Conservation (phyloP, 2,113 vertebrate genomes). For the Zosterops hypoxanthus region DNA sequence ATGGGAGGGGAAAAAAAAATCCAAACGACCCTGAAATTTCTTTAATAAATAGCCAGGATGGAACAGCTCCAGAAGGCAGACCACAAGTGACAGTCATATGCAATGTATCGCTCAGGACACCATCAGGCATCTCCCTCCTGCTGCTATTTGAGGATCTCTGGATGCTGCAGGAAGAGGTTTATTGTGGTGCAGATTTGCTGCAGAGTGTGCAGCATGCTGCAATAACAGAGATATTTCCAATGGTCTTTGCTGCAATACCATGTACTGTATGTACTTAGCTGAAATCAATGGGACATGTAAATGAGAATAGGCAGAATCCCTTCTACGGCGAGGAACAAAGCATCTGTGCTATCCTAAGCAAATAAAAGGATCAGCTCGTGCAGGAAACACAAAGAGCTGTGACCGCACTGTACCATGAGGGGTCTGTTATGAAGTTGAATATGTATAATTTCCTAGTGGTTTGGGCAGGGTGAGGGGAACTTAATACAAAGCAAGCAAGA, state of each 20-base stretch:
- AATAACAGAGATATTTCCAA: slow-evolving; percentile 52
- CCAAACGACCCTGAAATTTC: neutral
- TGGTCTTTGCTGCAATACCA: slow-evolving; percentile 12
- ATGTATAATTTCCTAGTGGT: slow-evolving; percentile 7
- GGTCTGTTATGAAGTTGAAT: slow-evolving; percentile 28
- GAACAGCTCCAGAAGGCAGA: slow-evolving; percentile 19
- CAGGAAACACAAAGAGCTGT: slow-evolving; percentile 67
- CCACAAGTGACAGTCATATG: slow-evolving; percentile 23
- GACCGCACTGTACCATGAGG: slow-evolving; percentile 30
- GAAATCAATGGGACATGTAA: slow-evolving; percentile 72
- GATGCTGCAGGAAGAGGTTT: slow-evolving; percentile 46
- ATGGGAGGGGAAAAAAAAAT: neutral
- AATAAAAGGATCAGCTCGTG: slow-evolving; percentile 68
- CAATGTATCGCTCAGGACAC: slow-evolving; percentile 10
- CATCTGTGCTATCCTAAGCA: slow-evolving; percentile 67
- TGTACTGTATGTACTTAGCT: slow-evolving; percentile 66
- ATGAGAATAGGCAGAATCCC: slow-evolving; percentile 66
- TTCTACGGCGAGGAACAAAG: slow-evolving; percentile 57
- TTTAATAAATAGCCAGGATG: neutral
- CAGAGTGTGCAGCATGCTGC: slow-evolving; percentile 49
- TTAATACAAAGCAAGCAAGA: neutral
- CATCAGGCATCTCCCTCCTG: slow-evolving; percentile 3
- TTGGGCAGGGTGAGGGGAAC: neutral
- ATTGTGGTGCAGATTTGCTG: slow-evolving; percentile 58
- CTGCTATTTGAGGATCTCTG: slow-evolving; percentile 24